Evolutionary conservation across 92 coral and sea anemone genomes (phyloP).

Genomic region (Heteractis magnifica): DNA sequence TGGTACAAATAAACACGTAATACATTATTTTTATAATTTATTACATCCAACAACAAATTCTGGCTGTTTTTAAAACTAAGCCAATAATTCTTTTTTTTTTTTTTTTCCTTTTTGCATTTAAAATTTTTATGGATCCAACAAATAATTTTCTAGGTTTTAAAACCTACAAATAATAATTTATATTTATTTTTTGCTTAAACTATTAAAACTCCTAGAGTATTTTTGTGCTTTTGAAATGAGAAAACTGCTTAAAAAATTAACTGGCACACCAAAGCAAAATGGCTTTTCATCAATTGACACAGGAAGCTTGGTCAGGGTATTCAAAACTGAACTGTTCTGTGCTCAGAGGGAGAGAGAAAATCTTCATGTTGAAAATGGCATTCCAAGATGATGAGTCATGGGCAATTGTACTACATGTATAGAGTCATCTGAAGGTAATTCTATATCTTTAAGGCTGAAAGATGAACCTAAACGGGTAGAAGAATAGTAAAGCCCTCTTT

Average conservation of each 20-base stretch:
- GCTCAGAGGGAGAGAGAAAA: neutral
- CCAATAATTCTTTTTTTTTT: neutral
- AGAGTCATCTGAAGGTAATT: slow-evolving; percentile 30
- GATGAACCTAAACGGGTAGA: slow-evolving; percentile 29
- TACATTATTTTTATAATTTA: neutral
- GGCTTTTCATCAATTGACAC: neutral
- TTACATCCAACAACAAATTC: neutral
- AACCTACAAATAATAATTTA: slow-evolving; percentile 8
- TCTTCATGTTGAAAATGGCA: slow-evolving; percentile 23
- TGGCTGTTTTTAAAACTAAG: slow-evolving; percentile 6
- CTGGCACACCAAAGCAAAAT: neutral
- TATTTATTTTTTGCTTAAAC: slow-evolving; percentile 1
- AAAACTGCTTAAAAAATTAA: neutral
- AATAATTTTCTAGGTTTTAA: slow-evolving; percentile 6
- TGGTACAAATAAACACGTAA: neutral
- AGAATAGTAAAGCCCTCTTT: slow-evolving; percentile 25
- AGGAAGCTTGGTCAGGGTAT: neutral
- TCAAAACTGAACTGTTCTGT: neutral
- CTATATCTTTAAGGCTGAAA: slow-evolving; percentile 36
- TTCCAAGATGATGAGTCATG: slow-evolving; percentile 29
- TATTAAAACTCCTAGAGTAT: neutral
- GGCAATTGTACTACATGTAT: slow-evolving; percentile 48
- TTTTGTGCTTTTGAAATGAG: neutral
- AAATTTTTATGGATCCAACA: slow-evolving; percentile 2
- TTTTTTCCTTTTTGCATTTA: neutral